These are phyloP conservation scores for Timema cristinae DNA, from an alignment of 2,888 invertebrate species.

Conservation along the genomic window DNA sequence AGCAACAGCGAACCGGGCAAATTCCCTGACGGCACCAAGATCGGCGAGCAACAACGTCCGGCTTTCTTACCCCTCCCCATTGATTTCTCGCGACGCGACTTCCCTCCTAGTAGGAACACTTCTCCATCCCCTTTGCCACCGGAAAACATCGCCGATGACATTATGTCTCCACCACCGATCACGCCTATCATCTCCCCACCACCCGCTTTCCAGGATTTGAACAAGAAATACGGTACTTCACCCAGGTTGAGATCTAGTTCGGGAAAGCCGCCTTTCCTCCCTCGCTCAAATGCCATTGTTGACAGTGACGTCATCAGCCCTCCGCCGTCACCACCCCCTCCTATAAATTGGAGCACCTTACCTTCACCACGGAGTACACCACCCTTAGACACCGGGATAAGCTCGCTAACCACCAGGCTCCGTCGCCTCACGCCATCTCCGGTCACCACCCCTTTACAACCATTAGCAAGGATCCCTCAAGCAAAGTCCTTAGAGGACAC, in stretches of 20 bases:
- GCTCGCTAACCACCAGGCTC: constrained; percentile 28
- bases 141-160: constrained; percentile 31
- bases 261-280: constrained; percentile 50
- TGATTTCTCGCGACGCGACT: constrained; percentile 25
- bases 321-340: constrained; percentile 46
- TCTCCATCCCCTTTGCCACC: constrained; percentile 27
- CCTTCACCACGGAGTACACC: constrained; percentile 38
- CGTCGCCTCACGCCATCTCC: constrained; percentile 37
- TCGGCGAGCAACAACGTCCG: constrained; percentile 28
- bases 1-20: constrained; percentile 33
- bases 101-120: constrained; percentile 25
- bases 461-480: constrained; percentile 45
- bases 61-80: constrained; percentile 28
- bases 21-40: constrained; percentile 26
- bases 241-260: constrained; percentile 40
- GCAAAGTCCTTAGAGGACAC: constrained; percentile 54
- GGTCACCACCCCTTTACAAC: constrained; percentile 33
- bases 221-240: constrained; percentile 31
- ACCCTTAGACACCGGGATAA: too few relatives aligned
- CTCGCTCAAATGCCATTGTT: constrained; percentile 53
- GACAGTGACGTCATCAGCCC: constrained; percentile 54
- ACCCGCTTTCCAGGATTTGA: constrained; percentile 56
- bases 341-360: constrained; percentile 43
- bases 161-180: constrained; percentile 58
- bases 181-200: constrained; percentile 68